phyloP scores from a whole-genome alignment of 1,140 invertebrate genomes.

The Archivesica marissinica region DNA sequence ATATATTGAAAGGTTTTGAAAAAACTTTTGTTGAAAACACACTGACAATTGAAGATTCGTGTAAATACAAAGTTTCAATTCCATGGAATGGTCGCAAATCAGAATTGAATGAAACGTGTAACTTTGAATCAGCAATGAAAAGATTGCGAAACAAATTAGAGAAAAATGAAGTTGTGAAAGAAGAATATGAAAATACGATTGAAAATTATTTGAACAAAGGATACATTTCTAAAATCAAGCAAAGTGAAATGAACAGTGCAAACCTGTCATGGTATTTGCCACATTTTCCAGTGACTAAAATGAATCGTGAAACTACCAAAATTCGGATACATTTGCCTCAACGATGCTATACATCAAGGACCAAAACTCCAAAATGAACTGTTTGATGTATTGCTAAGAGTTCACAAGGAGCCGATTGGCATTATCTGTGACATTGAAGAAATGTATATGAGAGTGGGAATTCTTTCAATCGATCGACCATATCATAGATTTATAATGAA shows the following conservation, averaged over 20 bases:
- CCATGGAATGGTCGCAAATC: too few relatives aligned
- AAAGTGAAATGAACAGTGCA: conserved; percentile 14
- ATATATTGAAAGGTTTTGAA: too few relatives aligned
- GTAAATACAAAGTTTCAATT: too few relatives aligned
- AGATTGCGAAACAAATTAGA: conserved; percentile 43
- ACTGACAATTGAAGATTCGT: too few relatives aligned
- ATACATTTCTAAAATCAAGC: conserved; percentile 55
- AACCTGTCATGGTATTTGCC: conserved; percentile 63
- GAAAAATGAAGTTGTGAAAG: conserved; percentile 26
- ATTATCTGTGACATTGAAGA: conserved; percentile 55
- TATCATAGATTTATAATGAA: conserved; percentile 56
- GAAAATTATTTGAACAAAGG: conserved; percentile 61
- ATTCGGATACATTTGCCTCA: conserved; percentile 63
- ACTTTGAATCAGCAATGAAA: conserved; percentile 40
- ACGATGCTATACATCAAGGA: conserved; percentile 61
- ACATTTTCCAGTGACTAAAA: conserved; percentile 57
- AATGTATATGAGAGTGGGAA: conserved; percentile 51
- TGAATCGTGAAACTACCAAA: conserved; percentile 58
- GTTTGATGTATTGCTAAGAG: conserved; percentile 67
- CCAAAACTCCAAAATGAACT: conserved; percentile 78
- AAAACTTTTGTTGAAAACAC: too few relatives aligned
- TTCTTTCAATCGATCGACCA: background rate
- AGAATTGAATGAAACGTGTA: too few relatives aligned
- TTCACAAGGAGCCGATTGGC: conserved; percentile 62
- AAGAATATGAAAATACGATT: conserved; percentile 40